phyloP scores from a whole-genome alignment of 2,888 invertebrate genomes.

The Volucella zonaria region DNA sequence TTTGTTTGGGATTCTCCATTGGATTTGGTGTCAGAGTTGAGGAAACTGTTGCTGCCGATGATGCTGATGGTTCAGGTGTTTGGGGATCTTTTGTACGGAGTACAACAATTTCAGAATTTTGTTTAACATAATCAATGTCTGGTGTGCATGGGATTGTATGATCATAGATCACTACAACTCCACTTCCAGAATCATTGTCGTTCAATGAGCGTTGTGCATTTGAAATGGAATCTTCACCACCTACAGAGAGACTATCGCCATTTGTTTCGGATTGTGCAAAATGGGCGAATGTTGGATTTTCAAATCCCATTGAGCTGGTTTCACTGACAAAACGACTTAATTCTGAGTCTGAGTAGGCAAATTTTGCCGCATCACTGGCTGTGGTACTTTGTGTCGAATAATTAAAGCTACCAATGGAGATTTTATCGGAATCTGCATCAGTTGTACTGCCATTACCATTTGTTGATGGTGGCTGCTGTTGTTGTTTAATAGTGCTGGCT shows the following conservation, averaged over 20 bases:
- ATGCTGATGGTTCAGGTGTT: slow-evolving; percentile 72
- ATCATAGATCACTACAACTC: slow-evolving; percentile 81
- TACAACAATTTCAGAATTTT: slow-evolving; percentile 82
- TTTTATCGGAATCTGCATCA: slow-evolving; percentile 75
- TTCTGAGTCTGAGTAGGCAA: slow-evolving; percentile 80
- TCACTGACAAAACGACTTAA: slow-evolving; percentile 82
- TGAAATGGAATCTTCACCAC: slow-evolving; percentile 76
- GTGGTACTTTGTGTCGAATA: slow-evolving; percentile 76
- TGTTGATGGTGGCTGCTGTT: slow-evolving; percentile 47
- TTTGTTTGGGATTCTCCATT: slow-evolving; percentile 81
- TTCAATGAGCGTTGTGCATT: slow-evolving; percentile 56
- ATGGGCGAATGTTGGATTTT: slow-evolving; percentile 82
- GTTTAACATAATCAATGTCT: slow-evolving; percentile 81
- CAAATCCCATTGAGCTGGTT: slow-evolving; percentile 81
- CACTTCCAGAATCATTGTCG: slow-evolving; percentile 75
- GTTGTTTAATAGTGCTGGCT: slow-evolving; percentile 39
- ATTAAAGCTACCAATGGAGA: slow-evolving; percentile 76
- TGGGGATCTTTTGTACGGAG: slow-evolving; percentile 81
- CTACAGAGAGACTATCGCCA: slow-evolving; percentile 57
- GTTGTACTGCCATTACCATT: slow-evolving; percentile 59
- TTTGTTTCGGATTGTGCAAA: slow-evolving; percentile 76
- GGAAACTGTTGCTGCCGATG: slow-evolving; percentile 60
- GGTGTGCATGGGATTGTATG: slow-evolving; percentile 81
- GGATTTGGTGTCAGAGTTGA: slow-evolving; percentile 65
- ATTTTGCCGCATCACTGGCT: slow-evolving; percentile 74